A percentile compares a stretch with the other conserved stretches of the same genome.
phyloP scores from a whole-genome alignment of 2,797 vertebrate genomes.

The Anableps anableps region DNA sequence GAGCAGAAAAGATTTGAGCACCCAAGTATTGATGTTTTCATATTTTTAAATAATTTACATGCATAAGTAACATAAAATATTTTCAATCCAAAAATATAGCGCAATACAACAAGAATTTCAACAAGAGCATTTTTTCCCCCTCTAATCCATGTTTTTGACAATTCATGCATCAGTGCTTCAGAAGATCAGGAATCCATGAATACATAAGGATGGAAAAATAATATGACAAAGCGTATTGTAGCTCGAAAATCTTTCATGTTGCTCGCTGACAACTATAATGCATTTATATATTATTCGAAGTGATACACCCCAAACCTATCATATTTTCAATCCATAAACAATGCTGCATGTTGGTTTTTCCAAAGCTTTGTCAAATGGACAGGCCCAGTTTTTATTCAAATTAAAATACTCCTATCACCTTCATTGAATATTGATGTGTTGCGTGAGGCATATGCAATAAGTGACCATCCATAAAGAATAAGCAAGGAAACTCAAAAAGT shows the following conservation, averaged over 20 bases:
- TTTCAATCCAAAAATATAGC: constrained; percentile 33
- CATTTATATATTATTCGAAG: constrained; percentile 83
- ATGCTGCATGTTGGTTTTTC: constrained; percentile 84
- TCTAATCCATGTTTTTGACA: constrained; percentile 64
- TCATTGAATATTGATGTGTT: constrained; percentile 83
- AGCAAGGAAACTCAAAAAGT: not conserved
- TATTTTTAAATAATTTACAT: constrained; percentile 56
- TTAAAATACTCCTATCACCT: constrained; percentile 88
- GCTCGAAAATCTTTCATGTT: constrained; percentile 81
- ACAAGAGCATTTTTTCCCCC: constrained; percentile 32
- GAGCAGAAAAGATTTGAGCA: constrained; percentile 12
- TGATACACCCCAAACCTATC: constrained; percentile 77
- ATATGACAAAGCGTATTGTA: constrained; percentile 69
- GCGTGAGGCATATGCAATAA: constrained; percentile 66
- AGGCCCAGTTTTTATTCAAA: constrained; percentile 86
- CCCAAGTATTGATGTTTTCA: not conserved
- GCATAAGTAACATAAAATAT: constrained; percentile 42
- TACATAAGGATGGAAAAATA: constrained; percentile 73
- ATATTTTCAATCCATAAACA: constrained; percentile 74
- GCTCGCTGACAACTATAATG: constrained; percentile 85
- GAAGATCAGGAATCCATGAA: constrained; percentile 76
- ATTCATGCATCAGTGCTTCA: constrained; percentile 61
- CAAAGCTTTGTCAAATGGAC: constrained; percentile 87
- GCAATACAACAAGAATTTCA: constrained; percentile 46
- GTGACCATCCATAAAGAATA: constrained; percentile 32